phyloP scores from a whole-genome alignment of 2,888 invertebrate genomes.

The Drosophila subquinaria region DNA sequence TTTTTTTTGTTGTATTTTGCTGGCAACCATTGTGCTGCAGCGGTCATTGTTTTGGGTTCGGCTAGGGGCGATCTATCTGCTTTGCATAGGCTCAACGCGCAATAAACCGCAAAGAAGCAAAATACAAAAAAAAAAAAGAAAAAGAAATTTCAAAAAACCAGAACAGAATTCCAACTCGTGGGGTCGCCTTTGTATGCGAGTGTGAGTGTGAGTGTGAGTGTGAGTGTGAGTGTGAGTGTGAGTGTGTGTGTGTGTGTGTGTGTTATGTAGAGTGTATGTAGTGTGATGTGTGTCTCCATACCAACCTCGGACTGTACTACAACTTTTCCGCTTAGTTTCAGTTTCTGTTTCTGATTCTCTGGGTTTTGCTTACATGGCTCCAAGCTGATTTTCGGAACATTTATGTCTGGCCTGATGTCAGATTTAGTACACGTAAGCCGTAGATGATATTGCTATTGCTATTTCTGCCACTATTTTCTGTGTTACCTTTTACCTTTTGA shows the following conservation, averaged over 20 bases:
- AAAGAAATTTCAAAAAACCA: constrained; percentile 7
- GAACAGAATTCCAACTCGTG: constrained; percentile 41
- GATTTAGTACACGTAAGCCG: constrained; percentile 34
- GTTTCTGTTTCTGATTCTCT: not conserved
- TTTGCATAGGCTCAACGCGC: constrained; percentile 57
- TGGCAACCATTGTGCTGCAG: constrained; percentile 50
- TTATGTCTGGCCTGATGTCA: constrained; percentile 26
- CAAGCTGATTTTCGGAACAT: constrained; percentile 41
- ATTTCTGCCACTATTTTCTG: not conserved
- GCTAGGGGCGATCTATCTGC: constrained; percentile 45
- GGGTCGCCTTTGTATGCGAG: constrained; percentile 21
- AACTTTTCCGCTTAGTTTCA: constrained; percentile 27
- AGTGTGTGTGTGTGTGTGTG: constrained; percentile 16
- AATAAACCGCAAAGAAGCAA: constrained; percentile 47
- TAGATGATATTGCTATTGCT: constrained; percentile 8
- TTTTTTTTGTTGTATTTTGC: constrained; percentile 15
- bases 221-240: constrained; percentile 28
- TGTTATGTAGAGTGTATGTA: constrained; percentile 1
- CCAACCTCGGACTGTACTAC: constrained; percentile 35
- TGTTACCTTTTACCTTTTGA: constrained; percentile 3
- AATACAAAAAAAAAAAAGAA: not conserved
- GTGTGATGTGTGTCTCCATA: constrained; percentile 39
- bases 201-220: constrained; percentile 4
- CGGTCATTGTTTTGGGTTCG: constrained; percentile 53
- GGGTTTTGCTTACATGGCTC: constrained; percentile 22